Evolutionary conservation across 1,140 invertebrate genomes (phyloP).

Genomic region (Drosophila murphyi): DNA sequence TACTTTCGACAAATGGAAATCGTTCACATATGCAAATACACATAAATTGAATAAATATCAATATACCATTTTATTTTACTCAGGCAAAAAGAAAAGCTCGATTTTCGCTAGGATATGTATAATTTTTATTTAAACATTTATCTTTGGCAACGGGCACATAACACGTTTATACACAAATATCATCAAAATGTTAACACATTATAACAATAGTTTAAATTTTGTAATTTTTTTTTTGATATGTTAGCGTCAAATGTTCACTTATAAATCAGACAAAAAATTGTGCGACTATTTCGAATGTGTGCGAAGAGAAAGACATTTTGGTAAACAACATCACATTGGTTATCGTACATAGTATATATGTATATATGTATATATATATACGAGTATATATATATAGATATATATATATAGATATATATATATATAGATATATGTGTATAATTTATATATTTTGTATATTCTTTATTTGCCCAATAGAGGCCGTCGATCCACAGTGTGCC

Average conservation of each 20-base stretch:
- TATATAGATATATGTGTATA: slow-evolving; percentile 41
- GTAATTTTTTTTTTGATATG: slow-evolving; percentile 43
- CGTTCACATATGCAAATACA: slow-evolving; percentile 65
- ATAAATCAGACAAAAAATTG: slow-evolving; percentile 30
- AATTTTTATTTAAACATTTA: slow-evolving; percentile 47
- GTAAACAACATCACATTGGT: slow-evolving; percentile 69
- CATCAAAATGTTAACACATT: slow-evolving; percentile 30
- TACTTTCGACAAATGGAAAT: slow-evolving; percentile 45
- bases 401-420: slow-evolving; percentile 43
- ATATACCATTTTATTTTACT: slow-evolving; percentile 6
- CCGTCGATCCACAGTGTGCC: slow-evolving; percentile 61
- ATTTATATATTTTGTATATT: slow-evolving; percentile 15
- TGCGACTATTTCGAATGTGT: slow-evolving; percentile 52
- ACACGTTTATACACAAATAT: slow-evolving; percentile 26
- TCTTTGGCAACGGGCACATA: slow-evolving; percentile 51
- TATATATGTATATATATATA: slow-evolving; percentile 28
- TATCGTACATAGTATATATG: slow-evolving; percentile 47
- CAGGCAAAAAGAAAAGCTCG: neutral
- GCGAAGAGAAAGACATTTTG: slow-evolving; percentile 43
- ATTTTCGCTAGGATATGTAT: slow-evolving; percentile 32
- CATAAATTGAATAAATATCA: slow-evolving; percentile 65
- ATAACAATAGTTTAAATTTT: slow-evolving; percentile 32
- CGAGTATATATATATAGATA: slow-evolving; percentile 43
- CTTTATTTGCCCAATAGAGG: slow-evolving; percentile 72
- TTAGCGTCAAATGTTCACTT: slow-evolving; percentile 34